Base-by-base conservation (phyloP, 2,888 invertebrate species). In the Eupithecia subfuscata region DNA sequence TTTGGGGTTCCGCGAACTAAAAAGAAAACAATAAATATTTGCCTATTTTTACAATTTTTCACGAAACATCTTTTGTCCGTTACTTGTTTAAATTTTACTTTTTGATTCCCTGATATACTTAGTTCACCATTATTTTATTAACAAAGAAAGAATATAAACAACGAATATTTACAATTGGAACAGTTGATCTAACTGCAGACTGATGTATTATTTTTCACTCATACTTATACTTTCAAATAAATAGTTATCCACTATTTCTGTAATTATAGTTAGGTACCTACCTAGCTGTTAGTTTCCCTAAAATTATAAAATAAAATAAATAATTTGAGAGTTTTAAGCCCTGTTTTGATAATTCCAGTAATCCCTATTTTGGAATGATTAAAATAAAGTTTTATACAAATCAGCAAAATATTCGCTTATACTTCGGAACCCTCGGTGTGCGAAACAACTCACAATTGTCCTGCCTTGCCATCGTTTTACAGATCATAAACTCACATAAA, bases 401-500 rank as follows among this genome's bases (percentile, higher is more conserved):
- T 12, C 22, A 56, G 30, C 34, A 64, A 64, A 34, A 18, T 56
- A 56, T 3, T 2, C 52, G 11, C n/a, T 0, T n/a, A 12, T 22
- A 22, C 12, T 12, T 12, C 25, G 34, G 64, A 64, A 64, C 64
- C 64, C 2, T 34, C 9, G 34, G 34, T 18, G 9, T 56, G 52
- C 11, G 34, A 34, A 18, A 16, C 9, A 30, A 34, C 9, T 34
- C 64, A 18, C 18, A 64, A 34, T 34, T 64, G 18, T 7, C 64
- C 64, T 0, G 18, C 43, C 60, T 56, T 45, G 14, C 71, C 11
- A 74, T 12, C 52, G 52, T 75, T 69, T 74, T 69, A 74, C 71
- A 73, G 69, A 74, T 71, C 65, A 74, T 74, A 74, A 74, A 67
- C 67, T n/a, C 40, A 22, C n/a, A 67, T 67, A n/a, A 40, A 67